Percentiles rank a stretch among this genome's conserved stretches.
These are phyloP conservation scores for Notothenia rossii DNA, from an alignment of 2,113 vertebrate genomes.

Conservation along the genomic window DNA sequence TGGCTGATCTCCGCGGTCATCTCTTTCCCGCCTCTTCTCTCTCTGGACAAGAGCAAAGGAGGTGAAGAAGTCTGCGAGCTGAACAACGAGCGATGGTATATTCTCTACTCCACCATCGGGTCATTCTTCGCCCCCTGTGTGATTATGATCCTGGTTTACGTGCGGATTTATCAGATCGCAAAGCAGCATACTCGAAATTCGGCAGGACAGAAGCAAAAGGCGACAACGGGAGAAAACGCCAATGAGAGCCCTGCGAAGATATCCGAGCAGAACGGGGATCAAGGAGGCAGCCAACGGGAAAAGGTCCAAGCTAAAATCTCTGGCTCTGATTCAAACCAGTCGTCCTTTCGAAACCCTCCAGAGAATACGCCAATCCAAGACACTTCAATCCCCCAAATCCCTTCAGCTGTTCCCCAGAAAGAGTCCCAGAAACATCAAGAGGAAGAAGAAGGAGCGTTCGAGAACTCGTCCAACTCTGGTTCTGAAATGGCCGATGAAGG, in stretches of 20 bases:
- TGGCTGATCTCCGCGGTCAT: slow-evolving; percentile 91
- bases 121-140: slow-evolving; percentile 94
- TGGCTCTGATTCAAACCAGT: background rate
- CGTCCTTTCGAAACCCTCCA: background rate
- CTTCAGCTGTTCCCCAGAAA: slow-evolving; percentile 9
- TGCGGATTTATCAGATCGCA: slow-evolving; percentile 92
- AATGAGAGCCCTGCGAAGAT: background rate
- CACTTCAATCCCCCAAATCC: slow-evolving; percentile 4
- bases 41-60: slow-evolving; percentile 79
- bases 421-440: background rate
- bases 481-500: slow-evolving; percentile 46
- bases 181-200: slow-evolving; percentile 82
- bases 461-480: slow-evolving; percentile 63
- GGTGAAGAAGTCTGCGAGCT: slow-evolving; percentile 82
- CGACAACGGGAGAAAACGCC: background rate
- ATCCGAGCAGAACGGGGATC: slow-evolving; percentile 10
- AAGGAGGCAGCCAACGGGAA: background rate
- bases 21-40: slow-evolving; percentile 89
- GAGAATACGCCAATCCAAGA: background rate
- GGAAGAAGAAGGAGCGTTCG: background rate
- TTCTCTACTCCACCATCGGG: slow-evolving; percentile 90
- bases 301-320: slow-evolving; percentile 11
- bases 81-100: slow-evolving; percentile 91
- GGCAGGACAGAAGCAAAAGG: slow-evolving; percentile 53
- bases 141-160: slow-evolving; percentile 93